Conservation (phyloP, 2,113 vertebrate genomes). For the Noctilio leporinus region DNA sequence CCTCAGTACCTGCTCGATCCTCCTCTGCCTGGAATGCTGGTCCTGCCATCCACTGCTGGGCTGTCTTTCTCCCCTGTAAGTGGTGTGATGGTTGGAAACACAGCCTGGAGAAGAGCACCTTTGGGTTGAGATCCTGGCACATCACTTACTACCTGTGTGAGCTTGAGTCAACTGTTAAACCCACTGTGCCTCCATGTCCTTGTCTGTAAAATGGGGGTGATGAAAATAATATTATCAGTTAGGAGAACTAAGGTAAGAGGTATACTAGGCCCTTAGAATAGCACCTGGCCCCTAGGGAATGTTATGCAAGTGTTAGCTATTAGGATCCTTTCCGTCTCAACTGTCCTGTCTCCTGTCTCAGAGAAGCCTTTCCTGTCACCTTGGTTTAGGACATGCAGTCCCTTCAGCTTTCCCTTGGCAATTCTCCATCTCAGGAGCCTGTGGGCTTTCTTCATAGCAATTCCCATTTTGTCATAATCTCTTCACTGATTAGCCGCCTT, state of each 20-base stretch:
- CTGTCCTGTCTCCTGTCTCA: neutral
- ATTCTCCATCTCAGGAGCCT: neutral
- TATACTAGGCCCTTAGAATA: neutral
- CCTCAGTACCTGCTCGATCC: neutral
- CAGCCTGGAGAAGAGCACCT: neutral
- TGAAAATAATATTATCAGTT: neutral
- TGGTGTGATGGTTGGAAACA: neutral
- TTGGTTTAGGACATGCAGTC: neutral
- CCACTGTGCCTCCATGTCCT: neutral
- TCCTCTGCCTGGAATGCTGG: neutral
- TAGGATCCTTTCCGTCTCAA: neutral
- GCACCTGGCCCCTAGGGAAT: neutral
- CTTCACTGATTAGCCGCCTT: neutral
- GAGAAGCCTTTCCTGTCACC: neutral
- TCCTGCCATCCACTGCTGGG: neutral
- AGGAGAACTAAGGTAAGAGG: neutral
- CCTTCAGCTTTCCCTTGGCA: neutral
- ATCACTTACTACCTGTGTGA: neutral
- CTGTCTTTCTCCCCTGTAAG: neutral
- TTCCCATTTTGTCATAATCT: neutral
- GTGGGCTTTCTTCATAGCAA: neutral
- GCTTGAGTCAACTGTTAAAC: neutral
- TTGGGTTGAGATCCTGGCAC: neutral
- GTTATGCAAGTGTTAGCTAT: neutral
- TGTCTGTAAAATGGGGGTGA: neutral